These are phyloP conservation scores for Campoletis sonorensis DNA, from an alignment of 1,140 invertebrate species.

Conservation along the genomic window DNA sequence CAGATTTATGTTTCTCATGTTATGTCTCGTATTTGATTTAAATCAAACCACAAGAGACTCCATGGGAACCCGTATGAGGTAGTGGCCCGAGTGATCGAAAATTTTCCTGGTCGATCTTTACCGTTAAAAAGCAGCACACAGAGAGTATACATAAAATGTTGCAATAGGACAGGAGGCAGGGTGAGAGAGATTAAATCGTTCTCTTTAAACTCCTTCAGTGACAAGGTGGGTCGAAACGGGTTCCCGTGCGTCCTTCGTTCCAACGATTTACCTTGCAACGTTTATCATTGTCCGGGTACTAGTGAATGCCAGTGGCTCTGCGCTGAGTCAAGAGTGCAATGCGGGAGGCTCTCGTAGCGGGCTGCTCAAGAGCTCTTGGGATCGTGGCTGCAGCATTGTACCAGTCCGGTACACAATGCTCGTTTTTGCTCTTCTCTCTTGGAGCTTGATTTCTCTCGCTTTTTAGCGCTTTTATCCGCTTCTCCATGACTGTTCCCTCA, in stretches of 20 bases:
- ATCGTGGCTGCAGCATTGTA: conserved; percentile 44
- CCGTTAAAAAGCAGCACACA: neutral
- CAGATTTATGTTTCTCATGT: neutral
- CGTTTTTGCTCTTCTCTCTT: conserved; percentile 34
- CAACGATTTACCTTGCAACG: conserved; percentile 57
- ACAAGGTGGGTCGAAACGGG: conserved; percentile 52
- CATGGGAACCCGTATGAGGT: neutral
- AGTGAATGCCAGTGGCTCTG: conserved; percentile 40
- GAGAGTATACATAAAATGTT: conserved; percentile 33
- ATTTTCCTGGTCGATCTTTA: neutral
- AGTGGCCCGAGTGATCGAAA: neutral
- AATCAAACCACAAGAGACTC: neutral
- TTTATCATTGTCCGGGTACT: conserved; percentile 59
- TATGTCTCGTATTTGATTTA: neutral
- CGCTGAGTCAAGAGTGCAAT: conserved; percentile 49
- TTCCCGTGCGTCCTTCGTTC: conserved; percentile 33
- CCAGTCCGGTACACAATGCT: conserved; percentile 29
- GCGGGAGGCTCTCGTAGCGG: conserved; percentile 11
- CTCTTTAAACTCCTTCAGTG: conserved; percentile 47
- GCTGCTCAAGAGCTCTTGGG: conserved; percentile 37
- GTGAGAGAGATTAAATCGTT: conserved; percentile 55
- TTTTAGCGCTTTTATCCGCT: conserved; percentile 25
- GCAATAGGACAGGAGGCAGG: conserved; percentile 39
- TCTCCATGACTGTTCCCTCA: neutral
- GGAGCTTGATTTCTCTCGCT: neutral